Evolutionary conservation across 2,888 invertebrate genomes (phyloP), one percentile per base, ranked within the genome.

Genomic region (Dusona sp.): DNA sequence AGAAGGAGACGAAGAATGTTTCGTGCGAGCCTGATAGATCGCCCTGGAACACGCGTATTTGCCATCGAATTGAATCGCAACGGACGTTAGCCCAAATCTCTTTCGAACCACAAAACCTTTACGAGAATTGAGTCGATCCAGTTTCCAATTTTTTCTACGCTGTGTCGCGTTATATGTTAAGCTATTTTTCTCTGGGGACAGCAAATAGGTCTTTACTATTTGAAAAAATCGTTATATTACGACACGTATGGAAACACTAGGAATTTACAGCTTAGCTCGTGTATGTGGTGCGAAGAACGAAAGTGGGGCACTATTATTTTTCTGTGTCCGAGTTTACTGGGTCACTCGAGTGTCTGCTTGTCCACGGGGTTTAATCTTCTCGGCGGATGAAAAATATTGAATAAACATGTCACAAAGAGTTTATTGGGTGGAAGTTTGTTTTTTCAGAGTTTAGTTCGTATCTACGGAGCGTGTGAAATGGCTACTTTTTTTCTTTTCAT

Each of bases 31-130:
- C 16, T 61, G 29, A 61, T 22, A 4, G 8, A 54, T 81, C 61
- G 57, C 38, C 25, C 54, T 8, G 25, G 11, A 48, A 77, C 77
- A 77, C 84, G 84, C 80, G 73, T 79, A 73, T 83, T 73, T 79
- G 0, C 65, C 38, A 22, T 64, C 11, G 68, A 33, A n/a, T 65
- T 19, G 48, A 33, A 42, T 11, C 33, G 36, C n/a, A n/a, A 22
- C 42, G 33, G 72, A n/a, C n/a, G 48, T 54, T 83, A 7, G 13
- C 57, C 25, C 38, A 1, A 11, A 36, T 36, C 65, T 22, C 25
- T 57, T 57, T 57, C 11, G 57, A 25, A 13, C 22, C 25, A 4
- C 25, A 57, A 57, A 13, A 22, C 3, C 57, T 57, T 22, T 2
- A 19, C 1, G 33, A 65, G 11, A 65, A 65, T n/a, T n/a, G 57